Evolutionary conservation across 2,113 vertebrate genomes (phyloP).

Genomic region (Seriola aureovittata): DNA sequence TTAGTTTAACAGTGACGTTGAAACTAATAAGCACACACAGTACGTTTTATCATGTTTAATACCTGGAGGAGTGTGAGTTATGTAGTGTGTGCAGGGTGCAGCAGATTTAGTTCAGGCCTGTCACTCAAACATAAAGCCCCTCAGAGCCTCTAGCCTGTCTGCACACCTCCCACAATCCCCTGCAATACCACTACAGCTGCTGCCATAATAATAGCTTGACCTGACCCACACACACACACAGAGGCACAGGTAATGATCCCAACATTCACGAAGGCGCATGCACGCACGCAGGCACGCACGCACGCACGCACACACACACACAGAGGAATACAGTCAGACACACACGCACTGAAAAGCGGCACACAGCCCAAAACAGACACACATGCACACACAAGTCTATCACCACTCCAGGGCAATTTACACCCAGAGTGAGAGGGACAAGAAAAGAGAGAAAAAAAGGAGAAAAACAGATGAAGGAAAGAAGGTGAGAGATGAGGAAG

Average conservation of each 20-base stretch:
- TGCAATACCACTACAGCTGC: constrained; percentile 71
- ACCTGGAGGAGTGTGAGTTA: not conserved
- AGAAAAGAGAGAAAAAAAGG: not conserved
- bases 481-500: constrained; percentile 12
- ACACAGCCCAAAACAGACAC: not conserved
- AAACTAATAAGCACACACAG: not conserved
- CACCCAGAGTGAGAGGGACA: constrained; percentile 53
- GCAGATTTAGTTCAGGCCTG: constrained; percentile 46
- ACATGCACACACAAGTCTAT: constrained; percentile 54
- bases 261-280: constrained; percentile 28
- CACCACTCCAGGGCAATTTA: constrained; percentile 69
- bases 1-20: not conserved
- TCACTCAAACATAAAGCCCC: constrained; percentile 67
- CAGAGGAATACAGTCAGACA: not conserved
- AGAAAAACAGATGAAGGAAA: not conserved
- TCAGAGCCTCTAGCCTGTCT: constrained; percentile 66
- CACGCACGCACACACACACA: not conserved
- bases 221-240: constrained; percentile 53
- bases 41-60: constrained; percentile 3
- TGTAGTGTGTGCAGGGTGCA: constrained; percentile 30
- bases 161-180: constrained; percentile 71
- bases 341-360: not conserved
- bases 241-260: constrained; percentile 48
- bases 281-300: not conserved
- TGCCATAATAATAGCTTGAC: constrained; percentile 80